These are phyloP conservation scores for Catharus bicknelli DNA, from an alignment of 2,113 vertebrate species.

Conservation along the genomic window DNA sequence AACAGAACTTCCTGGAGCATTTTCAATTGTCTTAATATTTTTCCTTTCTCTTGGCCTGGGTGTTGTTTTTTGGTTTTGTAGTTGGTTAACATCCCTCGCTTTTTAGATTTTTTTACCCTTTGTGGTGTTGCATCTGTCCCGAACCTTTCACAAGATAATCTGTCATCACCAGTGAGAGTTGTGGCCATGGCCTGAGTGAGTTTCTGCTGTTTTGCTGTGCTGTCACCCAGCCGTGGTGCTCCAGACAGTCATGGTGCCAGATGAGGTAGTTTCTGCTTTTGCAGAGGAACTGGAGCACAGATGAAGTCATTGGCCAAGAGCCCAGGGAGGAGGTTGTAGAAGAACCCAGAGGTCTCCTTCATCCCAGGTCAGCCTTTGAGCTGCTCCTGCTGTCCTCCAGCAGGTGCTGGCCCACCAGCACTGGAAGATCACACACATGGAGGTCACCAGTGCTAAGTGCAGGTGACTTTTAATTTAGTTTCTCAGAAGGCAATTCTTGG, in stretches of 20 bases:
- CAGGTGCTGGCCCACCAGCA: background rate
- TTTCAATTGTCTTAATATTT: background rate
- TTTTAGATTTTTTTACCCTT: background rate
- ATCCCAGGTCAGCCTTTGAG: background rate
- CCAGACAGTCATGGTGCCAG: background rate
- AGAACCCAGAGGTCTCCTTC: background rate
- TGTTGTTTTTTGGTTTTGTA: background rate
- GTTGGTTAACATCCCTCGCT: background rate
- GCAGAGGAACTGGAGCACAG: background rate
- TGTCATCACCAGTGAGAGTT: background rate
- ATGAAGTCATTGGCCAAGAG: background rate
- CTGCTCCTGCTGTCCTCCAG: accelerated
- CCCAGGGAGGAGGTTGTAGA: background rate
- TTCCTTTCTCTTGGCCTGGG: background rate
- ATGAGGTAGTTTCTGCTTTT: background rate
- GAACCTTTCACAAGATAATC: background rate
- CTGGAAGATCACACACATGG: background rate
- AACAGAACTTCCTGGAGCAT: background rate
- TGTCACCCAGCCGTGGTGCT: background rate
- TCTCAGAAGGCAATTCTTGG: background rate
- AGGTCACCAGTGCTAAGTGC: background rate
- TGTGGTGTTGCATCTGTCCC: background rate
- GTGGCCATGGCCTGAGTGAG: background rate
- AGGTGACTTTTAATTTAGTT: background rate
- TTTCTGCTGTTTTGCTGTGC: background rate